Percentiles rank a stretch among this genome's conserved stretches.
Conservation (phyloP, 2,113 vertebrate genomes). For the Vanacampus margaritifer region DNA sequence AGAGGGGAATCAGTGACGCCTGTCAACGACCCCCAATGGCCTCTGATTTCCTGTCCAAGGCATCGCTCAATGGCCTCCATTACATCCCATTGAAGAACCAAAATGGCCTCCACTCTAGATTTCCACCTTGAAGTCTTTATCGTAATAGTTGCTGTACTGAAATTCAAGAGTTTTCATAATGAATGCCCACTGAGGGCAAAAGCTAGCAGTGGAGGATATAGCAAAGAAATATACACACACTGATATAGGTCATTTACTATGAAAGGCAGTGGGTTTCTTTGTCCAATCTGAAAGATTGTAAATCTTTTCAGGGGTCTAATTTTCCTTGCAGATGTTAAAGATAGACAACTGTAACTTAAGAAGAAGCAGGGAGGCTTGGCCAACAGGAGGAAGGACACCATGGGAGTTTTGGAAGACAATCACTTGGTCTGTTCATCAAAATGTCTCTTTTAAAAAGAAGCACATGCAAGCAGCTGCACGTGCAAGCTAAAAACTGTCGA, state of each 20-base stretch:
- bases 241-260: constrained; percentile 53
- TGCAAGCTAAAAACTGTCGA: constrained; percentile 3
- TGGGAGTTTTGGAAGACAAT: constrained; percentile 13
- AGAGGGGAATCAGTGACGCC: constrained; percentile 58
- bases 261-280: constrained; percentile 51
- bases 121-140: constrained; percentile 52
- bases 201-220: constrained; percentile 45
- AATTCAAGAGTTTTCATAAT: constrained; percentile 58
- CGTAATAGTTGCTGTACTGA: constrained; percentile 46
- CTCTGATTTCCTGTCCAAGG: constrained; percentile 60
- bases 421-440: constrained; percentile 14
- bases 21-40: constrained; percentile 58
- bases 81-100: constrained; percentile 61
- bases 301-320: constrained; percentile 41
- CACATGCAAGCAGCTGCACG: not conserved
- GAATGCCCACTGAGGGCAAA: constrained; percentile 45
- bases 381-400: constrained; percentile 9
- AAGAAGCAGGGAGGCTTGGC: constrained; percentile 12
- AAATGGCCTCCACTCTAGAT: constrained; percentile 58
- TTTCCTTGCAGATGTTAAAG: constrained; percentile 46
- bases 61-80: constrained; percentile 55
- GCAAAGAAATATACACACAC: constrained; percentile 45
- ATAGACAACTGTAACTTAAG: constrained; percentile 50
- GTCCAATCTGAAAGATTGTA: constrained; percentile 32
- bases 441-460: constrained; percentile 2